Conservation (phyloP, 23 tunicate genomes). For the Phallusia fumigata region DNA sequence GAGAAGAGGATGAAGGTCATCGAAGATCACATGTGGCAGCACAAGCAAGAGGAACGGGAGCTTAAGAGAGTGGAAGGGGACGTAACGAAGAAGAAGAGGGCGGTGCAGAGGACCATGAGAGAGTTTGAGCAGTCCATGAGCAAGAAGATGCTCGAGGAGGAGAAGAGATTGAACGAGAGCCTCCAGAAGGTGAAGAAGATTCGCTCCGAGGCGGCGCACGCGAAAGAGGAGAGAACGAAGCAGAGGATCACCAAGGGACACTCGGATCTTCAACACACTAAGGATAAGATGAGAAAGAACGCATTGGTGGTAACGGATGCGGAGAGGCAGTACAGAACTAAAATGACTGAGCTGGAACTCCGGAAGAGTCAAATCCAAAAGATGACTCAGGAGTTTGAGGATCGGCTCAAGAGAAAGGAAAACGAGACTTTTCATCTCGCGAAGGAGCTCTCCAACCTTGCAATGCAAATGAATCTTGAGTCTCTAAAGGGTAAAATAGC, state of each 20-base stretch:
- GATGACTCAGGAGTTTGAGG: constrained; percentile 70
- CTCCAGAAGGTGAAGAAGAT: constrained; percentile 65
- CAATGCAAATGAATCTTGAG: constrained; percentile 87
- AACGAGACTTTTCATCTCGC: constrained; percentile 49
- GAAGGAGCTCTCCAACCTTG: constrained; percentile 65
- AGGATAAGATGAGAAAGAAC: constrained; percentile 70
- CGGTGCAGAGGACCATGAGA: constrained; percentile 58
- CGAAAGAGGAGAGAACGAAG: constrained; percentile 70
- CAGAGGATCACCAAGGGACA: constrained; percentile 75
- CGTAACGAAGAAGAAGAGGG: constrained; percentile 69
- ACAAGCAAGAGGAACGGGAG: constrained; percentile 90
- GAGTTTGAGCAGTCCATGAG: constrained; percentile 70
- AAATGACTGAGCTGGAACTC: constrained; percentile 64
- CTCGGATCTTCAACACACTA: constrained; percentile 70
- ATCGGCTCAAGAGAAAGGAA: constrained; percentile 63
- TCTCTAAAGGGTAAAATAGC: constrained; percentile 58
- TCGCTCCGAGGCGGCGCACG: constrained; percentile 60
- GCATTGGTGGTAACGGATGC: constrained; percentile 59
- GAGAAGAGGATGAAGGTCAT: constrained; percentile 84
- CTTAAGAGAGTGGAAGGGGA: constrained; percentile 87
- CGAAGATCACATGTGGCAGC: constrained; percentile 99
- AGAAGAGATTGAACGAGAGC: constrained; percentile 62
- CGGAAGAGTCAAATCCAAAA: constrained; percentile 59
- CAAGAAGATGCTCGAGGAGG: constrained; percentile 84
- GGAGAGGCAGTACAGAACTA: constrained; percentile 66